Evolutionary conservation across 2,113 vertebrate species (phyloP).

Genomic region (Cichladusa arquata): DNA sequence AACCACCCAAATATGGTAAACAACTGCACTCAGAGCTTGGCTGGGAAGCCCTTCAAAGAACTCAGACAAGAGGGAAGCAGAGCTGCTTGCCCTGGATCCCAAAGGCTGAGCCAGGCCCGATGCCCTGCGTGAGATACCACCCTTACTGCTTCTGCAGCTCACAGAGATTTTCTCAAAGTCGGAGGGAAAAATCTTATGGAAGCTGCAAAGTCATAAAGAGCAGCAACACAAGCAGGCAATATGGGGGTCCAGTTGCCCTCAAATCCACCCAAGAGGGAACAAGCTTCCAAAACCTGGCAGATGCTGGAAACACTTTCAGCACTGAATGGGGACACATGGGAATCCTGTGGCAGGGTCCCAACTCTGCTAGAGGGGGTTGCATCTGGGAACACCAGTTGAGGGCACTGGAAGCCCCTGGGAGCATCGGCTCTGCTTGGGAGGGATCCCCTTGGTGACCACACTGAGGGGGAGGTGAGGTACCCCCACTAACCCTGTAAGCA

Average conservation of each 20-base stretch:
- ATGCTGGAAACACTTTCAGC: background rate
- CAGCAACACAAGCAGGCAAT: background rate
- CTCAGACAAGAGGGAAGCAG: background rate
- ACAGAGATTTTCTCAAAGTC: background rate
- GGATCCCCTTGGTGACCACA: background rate
- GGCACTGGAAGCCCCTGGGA: background rate
- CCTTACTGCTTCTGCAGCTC: background rate
- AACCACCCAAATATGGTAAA: background rate
- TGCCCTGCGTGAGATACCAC: background rate
- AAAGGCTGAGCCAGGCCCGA: background rate
- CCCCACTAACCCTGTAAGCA: background rate
- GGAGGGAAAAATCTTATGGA: background rate
- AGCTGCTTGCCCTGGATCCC: background rate
- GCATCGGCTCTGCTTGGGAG: background rate
- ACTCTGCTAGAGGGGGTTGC: background rate
- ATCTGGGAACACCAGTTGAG: background rate
- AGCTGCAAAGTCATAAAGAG: background rate
- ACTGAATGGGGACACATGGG: fast-evolving
- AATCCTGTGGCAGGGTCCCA: background rate
- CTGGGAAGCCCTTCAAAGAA: background rate
- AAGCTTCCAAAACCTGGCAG: background rate
- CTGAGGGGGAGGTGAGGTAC: fast-evolving
- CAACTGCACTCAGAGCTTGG: background rate
- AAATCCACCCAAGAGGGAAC: background rate
- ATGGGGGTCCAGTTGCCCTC: background rate